These are phyloP conservation scores for Cyclura pinguis DNA, from an alignment of 2,797 vertebrate genomes.

Conservation along the genomic window DNA sequence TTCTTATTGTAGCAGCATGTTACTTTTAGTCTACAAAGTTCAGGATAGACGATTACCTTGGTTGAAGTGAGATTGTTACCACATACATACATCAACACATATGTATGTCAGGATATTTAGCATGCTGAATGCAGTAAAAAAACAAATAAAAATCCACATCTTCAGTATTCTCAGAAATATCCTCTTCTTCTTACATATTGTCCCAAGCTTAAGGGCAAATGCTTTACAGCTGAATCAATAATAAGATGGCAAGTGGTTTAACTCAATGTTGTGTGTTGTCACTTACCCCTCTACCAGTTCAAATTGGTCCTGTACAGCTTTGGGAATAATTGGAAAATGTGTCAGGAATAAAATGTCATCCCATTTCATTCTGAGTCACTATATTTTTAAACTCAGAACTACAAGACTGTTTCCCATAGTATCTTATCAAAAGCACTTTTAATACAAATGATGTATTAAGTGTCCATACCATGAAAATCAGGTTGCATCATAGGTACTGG, in stretches of 20 bases:
- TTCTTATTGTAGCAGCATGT: conserved; percentile 9
- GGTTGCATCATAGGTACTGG: background rate
- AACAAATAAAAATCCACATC: background rate
- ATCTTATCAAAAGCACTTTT: background rate
- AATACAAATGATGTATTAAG: background rate
- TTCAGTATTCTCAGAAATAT: conserved; percentile 11
- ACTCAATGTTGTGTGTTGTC: conserved; percentile 23
- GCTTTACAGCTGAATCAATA: conserved; percentile 37
- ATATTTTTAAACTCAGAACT: background rate
- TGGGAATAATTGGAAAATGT: conserved; percentile 21
- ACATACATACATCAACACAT: background rate
- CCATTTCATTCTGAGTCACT: conserved; percentile 20
- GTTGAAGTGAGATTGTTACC: background rate
- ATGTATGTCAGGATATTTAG: conserved; percentile 3
- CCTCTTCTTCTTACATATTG: conserved; percentile 22
- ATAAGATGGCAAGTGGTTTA: conserved; percentile 43
- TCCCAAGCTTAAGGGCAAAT: conserved; percentile 33
- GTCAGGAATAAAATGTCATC: conserved; percentile 20
- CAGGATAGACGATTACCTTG: background rate
- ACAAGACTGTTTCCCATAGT: background rate
- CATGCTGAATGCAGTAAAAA: background rate
- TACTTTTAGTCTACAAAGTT: conserved; percentile 3
- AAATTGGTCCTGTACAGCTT: conserved; percentile 57
- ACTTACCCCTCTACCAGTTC: conserved; percentile 10
- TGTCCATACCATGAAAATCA: background rate